These are phyloP conservation scores for Microctonus brassicae DNA, from an alignment of 2,888 invertebrate genomes.

Conservation along the genomic window DNA sequence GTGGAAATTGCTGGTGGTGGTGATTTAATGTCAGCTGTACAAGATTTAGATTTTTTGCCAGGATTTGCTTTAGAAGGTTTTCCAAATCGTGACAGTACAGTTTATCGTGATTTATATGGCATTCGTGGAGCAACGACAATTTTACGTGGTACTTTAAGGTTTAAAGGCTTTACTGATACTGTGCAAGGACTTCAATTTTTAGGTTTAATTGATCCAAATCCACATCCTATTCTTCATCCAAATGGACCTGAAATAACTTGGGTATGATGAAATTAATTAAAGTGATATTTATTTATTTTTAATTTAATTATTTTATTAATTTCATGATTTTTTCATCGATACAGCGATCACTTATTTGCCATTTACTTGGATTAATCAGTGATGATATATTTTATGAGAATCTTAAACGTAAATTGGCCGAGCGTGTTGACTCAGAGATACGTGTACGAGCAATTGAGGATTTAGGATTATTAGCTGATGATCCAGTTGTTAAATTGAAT, in stretches of 20 bases:
- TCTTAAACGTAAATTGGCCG: slow-evolving; percentile 85
- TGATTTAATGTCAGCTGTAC: slow-evolving; percentile 86
- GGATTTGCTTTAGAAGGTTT: slow-evolving; percentile 97
- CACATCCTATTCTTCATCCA: slow-evolving; percentile 91
- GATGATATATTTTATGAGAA: slow-evolving; percentile 94
- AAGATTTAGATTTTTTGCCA: slow-evolving; percentile 90
- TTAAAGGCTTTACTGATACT: slow-evolving; percentile 90
- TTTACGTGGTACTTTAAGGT: slow-evolving; percentile 93
- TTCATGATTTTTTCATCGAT: slow-evolving; percentile 49
- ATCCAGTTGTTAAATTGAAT: slow-evolving; percentile 83
- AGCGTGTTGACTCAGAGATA: slow-evolving; percentile 80
- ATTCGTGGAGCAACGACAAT: slow-evolving; percentile 90
- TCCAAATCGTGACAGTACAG: slow-evolving; percentile 95
- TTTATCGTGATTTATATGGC: slow-evolving; percentile 89
- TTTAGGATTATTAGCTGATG: slow-evolving; percentile 89
- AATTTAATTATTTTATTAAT: slow-evolving; percentile 21
- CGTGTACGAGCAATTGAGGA: slow-evolving; percentile 85
- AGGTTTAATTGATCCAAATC: slow-evolving; percentile 88
- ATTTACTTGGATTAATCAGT: slow-evolving; percentile 85
- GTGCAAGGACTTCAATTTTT: slow-evolving; percentile 89
- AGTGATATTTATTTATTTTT: slow-evolving; percentile 17
- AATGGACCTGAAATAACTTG: slow-evolving; percentile 97
- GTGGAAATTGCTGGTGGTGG: slow-evolving; percentile 93
- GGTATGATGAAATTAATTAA: slow-evolving; percentile 72
- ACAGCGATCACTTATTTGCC: slow-evolving; percentile 87